Conservation (phyloP, 2,888 invertebrate genomes). For the Cerastoderma edule region DNA sequence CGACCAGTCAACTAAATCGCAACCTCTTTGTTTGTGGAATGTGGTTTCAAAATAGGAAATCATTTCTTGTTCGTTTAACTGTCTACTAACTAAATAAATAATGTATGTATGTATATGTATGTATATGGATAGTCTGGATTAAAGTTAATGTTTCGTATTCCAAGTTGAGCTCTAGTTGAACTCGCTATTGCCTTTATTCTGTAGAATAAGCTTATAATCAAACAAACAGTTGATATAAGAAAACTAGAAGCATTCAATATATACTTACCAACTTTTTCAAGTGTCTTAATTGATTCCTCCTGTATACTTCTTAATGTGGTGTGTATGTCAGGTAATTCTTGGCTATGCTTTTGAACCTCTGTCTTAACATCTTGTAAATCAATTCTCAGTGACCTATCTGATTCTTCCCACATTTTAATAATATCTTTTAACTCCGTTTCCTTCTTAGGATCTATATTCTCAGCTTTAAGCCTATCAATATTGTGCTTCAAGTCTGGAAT, state of each 20-base stretch:
- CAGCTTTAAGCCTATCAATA: background rate
- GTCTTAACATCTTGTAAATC: conserved; percentile 8
- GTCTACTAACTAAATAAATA: background rate
- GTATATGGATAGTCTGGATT: background rate
- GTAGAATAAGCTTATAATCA: background rate
- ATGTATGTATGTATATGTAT: conserved; percentile 1
- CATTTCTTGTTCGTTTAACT: background rate
- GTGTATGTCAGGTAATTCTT: too few species aligned
- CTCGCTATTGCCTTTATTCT: too few species aligned
- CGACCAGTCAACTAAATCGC: too few species aligned
- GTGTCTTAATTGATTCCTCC: background rate
- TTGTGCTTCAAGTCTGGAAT: conserved; percentile 8
- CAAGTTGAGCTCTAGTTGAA: too few species aligned
- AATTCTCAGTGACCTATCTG: background rate
- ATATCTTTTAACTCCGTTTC: background rate
- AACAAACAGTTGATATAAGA: background rate
- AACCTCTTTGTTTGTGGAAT: too few species aligned
- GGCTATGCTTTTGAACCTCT: background rate
- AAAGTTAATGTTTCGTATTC: too few species aligned
- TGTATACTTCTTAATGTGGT: too few species aligned
- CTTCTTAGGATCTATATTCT: conserved; percentile 9
- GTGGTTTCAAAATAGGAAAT: too few species aligned
- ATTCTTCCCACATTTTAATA: conserved; percentile 11
- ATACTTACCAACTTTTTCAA: background rate
- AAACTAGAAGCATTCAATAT: background rate